These are phyloP conservation scores for Synergus laeviventris DNA, from an alignment of 2,888 invertebrate genomes.

Conservation along the genomic window DNA sequence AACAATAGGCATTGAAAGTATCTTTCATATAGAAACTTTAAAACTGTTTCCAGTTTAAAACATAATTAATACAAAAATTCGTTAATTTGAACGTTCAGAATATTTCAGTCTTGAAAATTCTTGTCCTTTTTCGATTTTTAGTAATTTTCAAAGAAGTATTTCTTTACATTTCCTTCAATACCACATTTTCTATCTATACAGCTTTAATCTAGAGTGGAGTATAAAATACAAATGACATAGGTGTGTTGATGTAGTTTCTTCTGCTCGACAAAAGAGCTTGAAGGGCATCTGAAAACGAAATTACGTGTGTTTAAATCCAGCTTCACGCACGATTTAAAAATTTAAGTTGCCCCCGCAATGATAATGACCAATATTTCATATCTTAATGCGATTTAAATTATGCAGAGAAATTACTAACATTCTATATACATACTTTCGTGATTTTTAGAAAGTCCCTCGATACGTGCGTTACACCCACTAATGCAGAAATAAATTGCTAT, in stretches of 20 bases:
- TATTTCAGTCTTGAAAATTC: no score
- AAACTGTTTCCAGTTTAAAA: no score
- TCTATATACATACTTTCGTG: neutral
- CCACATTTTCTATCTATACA: no score
- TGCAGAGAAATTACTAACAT: neutral
- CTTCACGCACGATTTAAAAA: neutral
- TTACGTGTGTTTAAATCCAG: constrained; percentile 31
- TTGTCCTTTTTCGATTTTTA: no score
- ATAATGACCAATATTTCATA: neutral
- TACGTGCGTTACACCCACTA: neutral
- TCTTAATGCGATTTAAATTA: constrained; percentile 20
- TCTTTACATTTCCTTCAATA: no score
- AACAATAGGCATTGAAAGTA: no score
- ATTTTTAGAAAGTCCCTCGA: neutral
- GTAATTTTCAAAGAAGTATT: no score
- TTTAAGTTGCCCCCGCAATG: constrained; percentile 10
- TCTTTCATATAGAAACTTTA: no score
- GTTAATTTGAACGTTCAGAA: no score
- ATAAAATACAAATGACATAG: neutral
- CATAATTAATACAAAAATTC: no score
- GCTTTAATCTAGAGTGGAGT: neutral
- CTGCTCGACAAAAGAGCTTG: constrained; percentile 7
- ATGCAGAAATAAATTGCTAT: constrained; percentile 39
- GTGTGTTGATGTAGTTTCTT: neutral
- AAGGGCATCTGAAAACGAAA: constrained; percentile 35